A percentile compares a stretch with the other conserved stretches of the same genome.
phyloP scores from a whole-genome alignment of 2,888 invertebrate species.

The Polydrusus pterygomalis region DNA sequence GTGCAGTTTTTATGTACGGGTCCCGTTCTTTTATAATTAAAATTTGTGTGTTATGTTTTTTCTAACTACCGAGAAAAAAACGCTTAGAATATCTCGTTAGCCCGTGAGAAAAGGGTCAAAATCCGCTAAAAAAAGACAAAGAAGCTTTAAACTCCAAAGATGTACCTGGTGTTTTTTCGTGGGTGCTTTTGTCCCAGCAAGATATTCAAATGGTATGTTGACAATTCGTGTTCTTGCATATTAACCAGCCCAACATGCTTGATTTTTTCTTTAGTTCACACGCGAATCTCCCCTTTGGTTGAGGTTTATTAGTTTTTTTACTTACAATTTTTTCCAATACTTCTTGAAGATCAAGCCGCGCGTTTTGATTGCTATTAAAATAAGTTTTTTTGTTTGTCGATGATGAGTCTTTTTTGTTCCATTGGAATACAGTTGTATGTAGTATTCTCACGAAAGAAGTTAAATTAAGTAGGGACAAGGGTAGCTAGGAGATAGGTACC shows the following conservation, averaged over 20 bases:
- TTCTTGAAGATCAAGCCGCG: constrained; percentile 11
- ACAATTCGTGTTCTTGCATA: constrained; percentile 72
- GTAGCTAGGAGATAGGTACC: too few species aligned
- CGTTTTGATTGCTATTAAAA: constrained; percentile 38
- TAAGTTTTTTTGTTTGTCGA: constrained; percentile 29
- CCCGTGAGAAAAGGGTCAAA: constrained; percentile 68
- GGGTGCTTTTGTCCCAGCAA: constrained; percentile 66
- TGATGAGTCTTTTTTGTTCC: constrained; percentile 20
- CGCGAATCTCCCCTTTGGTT: constrained; percentile 61
- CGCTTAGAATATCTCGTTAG: constrained; percentile 60
- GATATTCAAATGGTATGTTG: constrained; percentile 68
- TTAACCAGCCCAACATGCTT: constrained; percentile 68
- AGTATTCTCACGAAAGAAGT: constrained; percentile 11
- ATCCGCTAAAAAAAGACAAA: constrained; percentile 65
- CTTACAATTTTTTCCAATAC: constrained; percentile 23
- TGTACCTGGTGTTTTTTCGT: constrained; percentile 71
- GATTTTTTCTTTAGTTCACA: constrained; percentile 70
- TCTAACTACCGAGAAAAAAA: constrained; percentile 56
- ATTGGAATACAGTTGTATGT: constrained; percentile 2
- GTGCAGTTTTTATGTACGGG: constrained; percentile 60
- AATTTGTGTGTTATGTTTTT: constrained; percentile 66
- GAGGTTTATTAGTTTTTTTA: constrained; percentile 35
- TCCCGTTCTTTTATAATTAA: constrained; percentile 63
- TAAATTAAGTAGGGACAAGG: neutral
- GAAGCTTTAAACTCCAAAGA: constrained; percentile 62